These are phyloP conservation scores for Latrodectus hesperus DNA, from an alignment of 2,888 invertebrate species.

Conservation along the genomic window DNA sequence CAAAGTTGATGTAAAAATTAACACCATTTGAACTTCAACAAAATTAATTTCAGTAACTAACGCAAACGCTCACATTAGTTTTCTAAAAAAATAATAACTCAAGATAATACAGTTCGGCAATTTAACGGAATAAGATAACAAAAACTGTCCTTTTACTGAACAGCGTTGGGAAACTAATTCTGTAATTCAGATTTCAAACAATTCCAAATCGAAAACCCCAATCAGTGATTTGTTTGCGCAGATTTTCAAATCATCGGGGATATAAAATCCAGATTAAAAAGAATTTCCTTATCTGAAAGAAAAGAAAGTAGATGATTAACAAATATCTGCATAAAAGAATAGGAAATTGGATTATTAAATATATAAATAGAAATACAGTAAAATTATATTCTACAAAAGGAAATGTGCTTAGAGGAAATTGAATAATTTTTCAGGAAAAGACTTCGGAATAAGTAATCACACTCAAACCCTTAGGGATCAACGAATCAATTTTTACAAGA, in stretches of 20 bases:
- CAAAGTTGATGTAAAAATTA: too few species aligned
- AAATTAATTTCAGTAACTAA: too few species aligned
- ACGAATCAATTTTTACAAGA: background rate
- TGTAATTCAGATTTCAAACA: too few species aligned
- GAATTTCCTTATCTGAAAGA: background rate
- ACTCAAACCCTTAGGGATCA: background rate
- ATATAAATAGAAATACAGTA: background rate
- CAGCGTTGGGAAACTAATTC: too few species aligned
- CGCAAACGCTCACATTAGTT: too few species aligned
- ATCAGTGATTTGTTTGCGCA: background rate
- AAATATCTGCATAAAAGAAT: slow-evolving; percentile 1
- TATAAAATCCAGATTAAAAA: slow-evolving; percentile 17
- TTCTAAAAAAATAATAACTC: too few species aligned
- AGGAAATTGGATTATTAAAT: slow-evolving; percentile 21
- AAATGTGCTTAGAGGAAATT: slow-evolving; percentile 23
- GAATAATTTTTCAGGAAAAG: slow-evolving; percentile 7
- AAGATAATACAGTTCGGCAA: too few species aligned
- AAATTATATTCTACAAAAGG: slow-evolving; percentile 1
- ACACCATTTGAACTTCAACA: too few species aligned
- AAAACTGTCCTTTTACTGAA: too few species aligned
- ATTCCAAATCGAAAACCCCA: background rate
- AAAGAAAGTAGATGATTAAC: slow-evolving; percentile 4
- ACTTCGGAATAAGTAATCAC: slow-evolving; percentile 1
- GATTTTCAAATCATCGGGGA: background rate
- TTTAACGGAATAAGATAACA: too few species aligned